Percentiles rank a stretch among this genome's conserved stretches.
Conservation (phyloP, 1,140 invertebrate species). For the Myzus persicae region DNA sequence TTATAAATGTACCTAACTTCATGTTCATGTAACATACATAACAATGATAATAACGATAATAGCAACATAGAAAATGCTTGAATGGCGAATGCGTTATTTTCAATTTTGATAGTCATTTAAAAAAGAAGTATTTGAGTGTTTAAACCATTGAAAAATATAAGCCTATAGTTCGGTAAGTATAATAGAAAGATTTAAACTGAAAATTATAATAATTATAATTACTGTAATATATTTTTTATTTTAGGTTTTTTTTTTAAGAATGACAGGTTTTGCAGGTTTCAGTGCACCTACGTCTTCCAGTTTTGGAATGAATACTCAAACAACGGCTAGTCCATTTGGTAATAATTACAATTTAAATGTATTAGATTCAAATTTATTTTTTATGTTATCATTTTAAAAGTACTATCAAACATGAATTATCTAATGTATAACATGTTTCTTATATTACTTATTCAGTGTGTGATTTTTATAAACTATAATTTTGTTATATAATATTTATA, state of each 20-base stretch:
- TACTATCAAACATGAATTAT: background rate
- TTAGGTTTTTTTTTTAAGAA: slow-evolving; percentile 56
- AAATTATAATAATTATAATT: background rate
- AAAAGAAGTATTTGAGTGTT: background rate
- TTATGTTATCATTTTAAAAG: too few relatives aligned
- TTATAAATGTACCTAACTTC: background rate
- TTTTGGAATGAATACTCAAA: slow-evolving; percentile 62
- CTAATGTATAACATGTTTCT: background rate
- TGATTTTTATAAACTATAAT: background rate
- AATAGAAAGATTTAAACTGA: background rate
- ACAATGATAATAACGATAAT: background rate
- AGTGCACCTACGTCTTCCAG: slow-evolving; percentile 63
- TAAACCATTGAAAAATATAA: background rate
- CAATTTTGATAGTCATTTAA: background rate
- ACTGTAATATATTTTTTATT: background rate
- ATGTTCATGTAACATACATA: background rate
- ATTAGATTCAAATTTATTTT: background rate
- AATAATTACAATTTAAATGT: background rate
- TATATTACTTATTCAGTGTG: background rate
- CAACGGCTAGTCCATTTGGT: slow-evolving; percentile 59
- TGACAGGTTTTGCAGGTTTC: slow-evolving; percentile 64
- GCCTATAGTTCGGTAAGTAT: background rate
- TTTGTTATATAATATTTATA: background rate
- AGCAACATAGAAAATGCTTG: background rate
- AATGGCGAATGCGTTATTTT: background rate